Conservation (phyloP, 2,797 vertebrate genomes). For the Coilia nasus region DNA sequence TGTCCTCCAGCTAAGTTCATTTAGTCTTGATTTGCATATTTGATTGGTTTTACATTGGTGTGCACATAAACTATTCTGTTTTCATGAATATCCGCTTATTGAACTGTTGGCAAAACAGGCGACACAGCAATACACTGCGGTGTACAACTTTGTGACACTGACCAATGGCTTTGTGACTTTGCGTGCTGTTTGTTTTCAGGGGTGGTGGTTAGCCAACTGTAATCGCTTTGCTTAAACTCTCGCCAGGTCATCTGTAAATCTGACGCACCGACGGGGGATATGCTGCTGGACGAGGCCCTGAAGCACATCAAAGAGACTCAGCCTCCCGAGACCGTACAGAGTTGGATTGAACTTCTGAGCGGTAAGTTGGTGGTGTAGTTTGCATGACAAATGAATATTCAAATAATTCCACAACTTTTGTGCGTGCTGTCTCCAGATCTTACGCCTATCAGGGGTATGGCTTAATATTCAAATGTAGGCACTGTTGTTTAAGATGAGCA, state of each 20-base stretch:
- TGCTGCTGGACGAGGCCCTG: slow-evolving; percentile 93
- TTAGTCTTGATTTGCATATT: background rate
- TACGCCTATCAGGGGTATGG: background rate
- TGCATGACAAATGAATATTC: slow-evolving; percentile 12
- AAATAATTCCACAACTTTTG: background rate
- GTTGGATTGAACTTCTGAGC: slow-evolving; percentile 95
- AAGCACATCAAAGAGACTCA: slow-evolving; percentile 95
- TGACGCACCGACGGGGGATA: slow-evolving; percentile 91
- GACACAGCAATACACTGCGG: background rate
- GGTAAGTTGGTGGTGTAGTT: slow-evolving; percentile 75
- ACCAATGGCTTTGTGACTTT: background rate
- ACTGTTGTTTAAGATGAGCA: background rate
- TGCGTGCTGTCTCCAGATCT: background rate
- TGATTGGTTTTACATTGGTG: too few relatives aligned
- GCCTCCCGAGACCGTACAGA: slow-evolving; percentile 93
- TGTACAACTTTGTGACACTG: background rate
- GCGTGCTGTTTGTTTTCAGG: background rate
- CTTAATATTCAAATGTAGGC: background rate
- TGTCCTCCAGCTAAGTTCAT: background rate
- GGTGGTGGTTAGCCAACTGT: background rate
- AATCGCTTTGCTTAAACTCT: background rate
- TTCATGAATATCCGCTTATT: too few relatives aligned
- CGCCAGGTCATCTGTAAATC: slow-evolving; percentile 93
- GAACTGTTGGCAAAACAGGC: too few relatives aligned
- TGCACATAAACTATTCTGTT: too few relatives aligned